phyloP scores from a whole-genome alignment of 2,113 vertebrate genomes.

The Candoia aspera region DNA sequence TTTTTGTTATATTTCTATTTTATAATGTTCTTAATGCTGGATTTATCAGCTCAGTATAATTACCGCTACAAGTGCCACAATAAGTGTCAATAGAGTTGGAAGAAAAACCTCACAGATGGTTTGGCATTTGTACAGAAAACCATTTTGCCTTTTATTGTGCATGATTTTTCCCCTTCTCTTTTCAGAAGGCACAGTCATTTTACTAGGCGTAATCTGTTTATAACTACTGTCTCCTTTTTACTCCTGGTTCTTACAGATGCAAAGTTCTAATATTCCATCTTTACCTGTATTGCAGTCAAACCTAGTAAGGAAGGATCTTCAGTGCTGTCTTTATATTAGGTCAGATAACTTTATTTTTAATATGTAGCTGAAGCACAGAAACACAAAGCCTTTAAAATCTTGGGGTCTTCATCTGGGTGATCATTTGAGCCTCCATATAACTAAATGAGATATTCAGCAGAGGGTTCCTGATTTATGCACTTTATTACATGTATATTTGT shows the following conservation, averaged over 20 bases:
- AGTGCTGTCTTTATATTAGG: background rate
- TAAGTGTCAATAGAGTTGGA: background rate
- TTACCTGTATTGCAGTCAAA: conserved; percentile 5
- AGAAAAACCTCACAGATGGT: conserved; percentile 27
- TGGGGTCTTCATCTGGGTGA: background rate
- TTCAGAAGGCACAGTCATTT: background rate
- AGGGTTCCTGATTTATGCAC: background rate
- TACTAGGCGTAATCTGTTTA: conserved; percentile 19
- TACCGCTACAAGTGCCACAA: conserved; percentile 27
- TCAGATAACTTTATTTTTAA: background rate
- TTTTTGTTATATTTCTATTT: conserved; percentile 33
- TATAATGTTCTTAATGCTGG: conserved; percentile 21
- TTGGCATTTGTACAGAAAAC: conserved; percentile 27
- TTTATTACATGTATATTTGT: background rate
- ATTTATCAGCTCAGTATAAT: conserved; percentile 18
- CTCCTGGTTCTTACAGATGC: background rate
- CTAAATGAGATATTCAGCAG: background rate
- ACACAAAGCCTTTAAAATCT: background rate
- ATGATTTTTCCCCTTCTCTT: conserved; percentile 13
- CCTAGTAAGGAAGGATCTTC: background rate
- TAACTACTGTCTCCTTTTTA: background rate
- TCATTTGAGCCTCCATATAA: background rate
- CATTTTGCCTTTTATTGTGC: conserved; percentile 35
- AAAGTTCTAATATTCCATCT: background rate
- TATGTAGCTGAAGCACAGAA: background rate